A percentile compares a stretch with the other conserved stretches of the same genome.
Evolutionary conservation across 2,888 invertebrate species (phyloP).

Genomic region (Amiota mariae): DNA sequence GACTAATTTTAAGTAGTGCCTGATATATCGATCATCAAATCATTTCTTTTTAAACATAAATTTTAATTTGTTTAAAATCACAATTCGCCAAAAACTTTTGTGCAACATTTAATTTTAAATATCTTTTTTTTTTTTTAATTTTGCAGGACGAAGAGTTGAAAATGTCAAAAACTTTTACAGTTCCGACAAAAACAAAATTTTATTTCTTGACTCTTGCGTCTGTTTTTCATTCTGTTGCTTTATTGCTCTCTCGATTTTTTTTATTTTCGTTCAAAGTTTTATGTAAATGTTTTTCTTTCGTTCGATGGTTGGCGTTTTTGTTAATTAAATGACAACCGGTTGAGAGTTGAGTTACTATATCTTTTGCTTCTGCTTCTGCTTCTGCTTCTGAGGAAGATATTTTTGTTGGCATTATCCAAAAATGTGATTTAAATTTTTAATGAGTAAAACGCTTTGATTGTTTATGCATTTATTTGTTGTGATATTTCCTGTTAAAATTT

Average conservation of each 20-base stretch:
- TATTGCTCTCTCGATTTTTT: conserved; percentile 31
- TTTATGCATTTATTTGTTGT: not conserved
- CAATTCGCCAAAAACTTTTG: no score
- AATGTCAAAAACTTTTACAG: no score
- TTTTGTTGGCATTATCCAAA: conserved; percentile 65
- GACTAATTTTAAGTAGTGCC: no score
- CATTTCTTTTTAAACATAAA: no score
- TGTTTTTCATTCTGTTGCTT: conserved; percentile 35
- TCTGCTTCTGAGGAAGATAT: conserved; percentile 53
- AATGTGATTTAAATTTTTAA: conserved; percentile 69
- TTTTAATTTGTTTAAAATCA: no score
- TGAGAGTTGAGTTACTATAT: not conserved
- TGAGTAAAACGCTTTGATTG: conserved; percentile 47
- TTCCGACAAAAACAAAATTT: not conserved
- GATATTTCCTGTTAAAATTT: no score
- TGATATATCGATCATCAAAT: no score
- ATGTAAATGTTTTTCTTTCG: conserved; percentile 14
- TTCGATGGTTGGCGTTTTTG: conserved; percentile 22
- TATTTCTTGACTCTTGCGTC: conserved; percentile 13
- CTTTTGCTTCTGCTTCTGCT: not conserved
- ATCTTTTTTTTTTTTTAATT: no score
- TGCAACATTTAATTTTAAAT: no score
- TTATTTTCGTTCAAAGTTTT: conserved; percentile 21
- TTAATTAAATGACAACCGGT: conserved; percentile 44
- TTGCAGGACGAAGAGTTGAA: no score